Base-by-base conservation (phyloP, 2,797 vertebrate genomes). In the Ctenopoma kingsleyae region DNA sequence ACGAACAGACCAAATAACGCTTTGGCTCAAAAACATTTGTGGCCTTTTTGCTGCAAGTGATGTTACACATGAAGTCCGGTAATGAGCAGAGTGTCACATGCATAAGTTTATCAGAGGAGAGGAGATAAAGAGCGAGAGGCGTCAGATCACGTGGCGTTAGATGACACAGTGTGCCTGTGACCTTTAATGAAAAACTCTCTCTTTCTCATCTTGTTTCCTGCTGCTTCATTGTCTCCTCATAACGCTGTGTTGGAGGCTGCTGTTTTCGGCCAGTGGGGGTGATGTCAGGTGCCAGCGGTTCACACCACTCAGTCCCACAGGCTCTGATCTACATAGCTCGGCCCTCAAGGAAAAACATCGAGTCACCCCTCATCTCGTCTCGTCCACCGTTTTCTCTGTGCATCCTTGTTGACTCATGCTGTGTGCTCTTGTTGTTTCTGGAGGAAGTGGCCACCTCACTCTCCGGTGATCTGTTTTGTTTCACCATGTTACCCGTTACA, bases 311-410 rank as follows among this genome's bases (percentile, higher is more conserved):
- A 17, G 25, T 88, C 88, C 82, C 78, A 71, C 49, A 70, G 76
- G 85, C 62, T 70, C 66, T 81, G 84, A 84, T 82, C 87, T 90
- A 81, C 86, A 89, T 86, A 78, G 57, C 67, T 77, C 68, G 80
- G 76, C 69, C 79, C 76, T 78, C 2, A 71, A 82, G 84, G 68
- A 83, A 81, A 32, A 82, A 82, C 52, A 65, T 80, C 75, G 64
- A 38, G 63, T 73, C 61, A 54, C 71, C 15, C 23, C 81, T 81
- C 53, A 63, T 56, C 36, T 13, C 30, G 59, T 65, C 63, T 67
- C 32, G 32, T 50, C 56, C 47, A 23, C 78, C 76, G 5, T 58
- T 71, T 82, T 36, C 35, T 32, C 62, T 69, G 76, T 80, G 89
- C 84, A 79, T 76, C 63, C 58, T 83, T 84, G 76, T 89, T 88